These are phyloP conservation scores for Xanthorhoe spadicearia DNA, from an alignment of 2,888 invertebrate genomes.

Conservation along the genomic window DNA sequence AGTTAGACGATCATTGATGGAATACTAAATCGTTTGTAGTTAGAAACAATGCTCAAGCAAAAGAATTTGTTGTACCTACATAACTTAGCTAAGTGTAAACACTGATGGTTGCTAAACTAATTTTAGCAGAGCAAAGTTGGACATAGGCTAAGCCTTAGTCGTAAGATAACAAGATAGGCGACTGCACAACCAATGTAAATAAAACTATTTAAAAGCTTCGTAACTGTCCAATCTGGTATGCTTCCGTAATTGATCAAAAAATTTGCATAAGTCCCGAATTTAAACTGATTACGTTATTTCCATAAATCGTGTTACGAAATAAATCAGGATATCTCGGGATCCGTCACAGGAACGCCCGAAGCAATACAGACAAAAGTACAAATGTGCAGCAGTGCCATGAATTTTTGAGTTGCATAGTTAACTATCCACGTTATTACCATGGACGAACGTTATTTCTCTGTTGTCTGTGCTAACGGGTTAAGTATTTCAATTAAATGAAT, in stretches of 20 bases:
- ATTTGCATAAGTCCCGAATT: slow-evolving; percentile 23
- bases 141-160: not conserved
- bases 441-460: no score
- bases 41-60: not conserved
- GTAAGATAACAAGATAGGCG: not conserved
- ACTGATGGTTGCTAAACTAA: not conserved
- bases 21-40: not conserved
- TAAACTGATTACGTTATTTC: slow-evolving; percentile 24
- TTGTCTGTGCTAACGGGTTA: no score
- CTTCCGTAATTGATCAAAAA: not conserved
- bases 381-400: slow-evolving; percentile 11
- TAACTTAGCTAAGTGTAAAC: not conserved
- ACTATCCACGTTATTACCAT: no score
- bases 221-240: not conserved
- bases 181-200: not conserved
- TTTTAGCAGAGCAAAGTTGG: not conserved
- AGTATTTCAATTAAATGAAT: no score
- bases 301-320: slow-evolving; percentile 29
- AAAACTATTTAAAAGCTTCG: not conserved
- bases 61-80: no score
- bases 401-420: no score
- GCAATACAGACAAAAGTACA: slow-evolving; percentile 22
- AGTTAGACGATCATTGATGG: not conserved
- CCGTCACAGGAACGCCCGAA: slow-evolving; percentile 24
- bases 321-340: slow-evolving; percentile 27